Evolutionary conservation across 2,797 vertebrate genomes (phyloP).

Genomic region (Epinephelus awoara): DNA sequence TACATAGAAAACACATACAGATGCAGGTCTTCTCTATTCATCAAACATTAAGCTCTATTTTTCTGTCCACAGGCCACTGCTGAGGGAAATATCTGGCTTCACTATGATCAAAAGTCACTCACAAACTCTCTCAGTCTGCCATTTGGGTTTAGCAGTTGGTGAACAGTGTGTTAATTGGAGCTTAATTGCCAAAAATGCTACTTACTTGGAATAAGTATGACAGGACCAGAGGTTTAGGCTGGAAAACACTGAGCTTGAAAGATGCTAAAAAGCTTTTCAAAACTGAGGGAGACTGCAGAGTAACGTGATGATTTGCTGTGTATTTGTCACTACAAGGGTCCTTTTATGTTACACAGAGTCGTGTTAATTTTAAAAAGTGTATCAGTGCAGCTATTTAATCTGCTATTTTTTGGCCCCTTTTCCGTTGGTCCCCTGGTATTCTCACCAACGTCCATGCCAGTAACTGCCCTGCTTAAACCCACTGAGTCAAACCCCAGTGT

Average conservation of each 20-base stretch:
- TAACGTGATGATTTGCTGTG: too few relatives aligned
- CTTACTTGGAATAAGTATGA: too few relatives aligned
- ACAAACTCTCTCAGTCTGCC: neutral
- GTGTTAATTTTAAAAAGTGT: too few relatives aligned
- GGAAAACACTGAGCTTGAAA: too few relatives aligned
- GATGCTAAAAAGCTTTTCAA: too few relatives aligned
- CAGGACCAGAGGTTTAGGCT: neutral
- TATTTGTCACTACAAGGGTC: too few relatives aligned
- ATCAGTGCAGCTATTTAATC: too few relatives aligned
- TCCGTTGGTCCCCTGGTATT: neutral
- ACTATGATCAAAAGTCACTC: neutral
- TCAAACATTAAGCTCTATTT: neutral
- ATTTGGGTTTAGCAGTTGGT: neutral
- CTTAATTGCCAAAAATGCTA: neutral
- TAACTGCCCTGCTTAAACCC: neutral
- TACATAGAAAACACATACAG: neutral
- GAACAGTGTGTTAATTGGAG: too few relatives aligned
- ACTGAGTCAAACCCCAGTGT: conserved; percentile 22
- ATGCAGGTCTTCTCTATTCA: neutral
- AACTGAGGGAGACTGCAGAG: too few relatives aligned
- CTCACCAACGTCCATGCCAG: neutral
- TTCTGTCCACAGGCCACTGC: neutral
- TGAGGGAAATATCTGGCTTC: neutral
- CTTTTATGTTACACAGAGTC: too few relatives aligned
- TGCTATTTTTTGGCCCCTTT: neutral